Evolutionary conservation across 2,797 vertebrate species (phyloP).

Genomic region (Parauchenoglanis ngamensis): DNA sequence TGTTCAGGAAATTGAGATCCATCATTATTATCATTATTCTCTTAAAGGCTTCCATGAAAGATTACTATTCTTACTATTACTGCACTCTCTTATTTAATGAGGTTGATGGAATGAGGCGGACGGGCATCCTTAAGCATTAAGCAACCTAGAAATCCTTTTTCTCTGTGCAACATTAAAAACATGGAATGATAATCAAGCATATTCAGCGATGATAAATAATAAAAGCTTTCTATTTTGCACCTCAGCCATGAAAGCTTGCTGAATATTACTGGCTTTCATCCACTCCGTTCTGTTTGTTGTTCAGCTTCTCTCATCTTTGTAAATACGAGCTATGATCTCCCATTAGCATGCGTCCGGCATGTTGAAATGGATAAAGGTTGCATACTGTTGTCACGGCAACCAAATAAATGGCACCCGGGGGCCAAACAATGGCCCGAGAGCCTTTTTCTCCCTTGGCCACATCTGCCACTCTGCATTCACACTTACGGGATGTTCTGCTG

Average conservation of each 20-base stretch:
- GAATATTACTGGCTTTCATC: constrained; percentile 51
- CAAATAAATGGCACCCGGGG: constrained; percentile 84
- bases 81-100: background rate
- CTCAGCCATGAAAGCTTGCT: constrained; percentile 52
- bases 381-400: constrained; percentile 88
- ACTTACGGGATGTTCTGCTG: constrained; percentile 83
- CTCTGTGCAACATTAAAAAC: constrained; percentile 39
- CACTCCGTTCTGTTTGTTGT: constrained; percentile 51
- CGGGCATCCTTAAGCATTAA: constrained; percentile 26
- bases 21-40: background rate
- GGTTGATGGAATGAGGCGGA: constrained; percentile 16
- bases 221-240: constrained; percentile 55
- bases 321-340: constrained; percentile 69
- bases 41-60: background rate
- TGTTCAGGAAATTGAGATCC: background rate
- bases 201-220: constrained; percentile 55
- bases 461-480: constrained; percentile 90
- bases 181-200: constrained; percentile 58
- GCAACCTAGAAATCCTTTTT: constrained; percentile 45
- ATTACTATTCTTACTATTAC: constrained; percentile 1
- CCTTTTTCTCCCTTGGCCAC: constrained; percentile 81
- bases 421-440: constrained; percentile 79
- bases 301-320: constrained; percentile 67
- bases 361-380: constrained; percentile 84
- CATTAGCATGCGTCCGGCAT: constrained; percentile 76